These are phyloP conservation scores for Trichogramma pretiosum DNA, from an alignment of 1,140 invertebrate species.

Conservation along the genomic window DNA sequence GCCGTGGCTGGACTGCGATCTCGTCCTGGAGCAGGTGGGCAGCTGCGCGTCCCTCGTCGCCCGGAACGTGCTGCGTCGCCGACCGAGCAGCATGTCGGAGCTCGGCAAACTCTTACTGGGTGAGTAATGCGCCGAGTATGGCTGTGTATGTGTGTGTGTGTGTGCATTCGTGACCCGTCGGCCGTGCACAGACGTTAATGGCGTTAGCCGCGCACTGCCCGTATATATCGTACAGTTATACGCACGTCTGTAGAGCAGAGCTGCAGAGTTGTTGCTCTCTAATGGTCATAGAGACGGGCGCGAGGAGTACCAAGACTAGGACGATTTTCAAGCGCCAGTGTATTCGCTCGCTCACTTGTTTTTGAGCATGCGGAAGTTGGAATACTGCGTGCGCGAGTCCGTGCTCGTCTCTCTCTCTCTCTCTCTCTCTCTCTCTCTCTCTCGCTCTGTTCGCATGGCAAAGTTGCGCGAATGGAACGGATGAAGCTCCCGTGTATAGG, in stretches of 20 bases:
- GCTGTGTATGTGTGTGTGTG: not conserved
- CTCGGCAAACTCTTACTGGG: slow-evolving; percentile 33
- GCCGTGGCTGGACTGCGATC: slow-evolving; percentile 30
- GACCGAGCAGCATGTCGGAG: slow-evolving; percentile 24
- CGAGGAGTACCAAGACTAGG: too few relatives aligned
- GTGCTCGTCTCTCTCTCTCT: not conserved
- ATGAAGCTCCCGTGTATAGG: too few relatives aligned
- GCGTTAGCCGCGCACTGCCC: too few relatives aligned
- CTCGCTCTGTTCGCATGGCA: not conserved
- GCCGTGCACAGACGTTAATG: too few relatives aligned
- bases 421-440: not conserved
- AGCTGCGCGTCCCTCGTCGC: slow-evolving; percentile 65
- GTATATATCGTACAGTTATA: not conserved
- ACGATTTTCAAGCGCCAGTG: too few relatives aligned
- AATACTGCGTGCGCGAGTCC: too few relatives aligned
- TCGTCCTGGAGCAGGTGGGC: slow-evolving; percentile 48
- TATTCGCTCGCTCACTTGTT: too few relatives aligned
- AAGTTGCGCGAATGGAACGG: too few relatives aligned
- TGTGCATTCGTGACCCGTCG: not conserved
- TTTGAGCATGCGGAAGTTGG: too few relatives aligned
- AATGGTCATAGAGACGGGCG: not conserved
- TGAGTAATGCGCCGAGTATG: slow-evolving; percentile 14
- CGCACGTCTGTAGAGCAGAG: not conserved
- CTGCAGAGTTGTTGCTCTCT: not conserved
- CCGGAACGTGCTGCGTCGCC: slow-evolving; percentile 42